Base-by-base conservation (phyloP, 2,888 invertebrate species). In the Yponomeuta evonymella region DNA sequence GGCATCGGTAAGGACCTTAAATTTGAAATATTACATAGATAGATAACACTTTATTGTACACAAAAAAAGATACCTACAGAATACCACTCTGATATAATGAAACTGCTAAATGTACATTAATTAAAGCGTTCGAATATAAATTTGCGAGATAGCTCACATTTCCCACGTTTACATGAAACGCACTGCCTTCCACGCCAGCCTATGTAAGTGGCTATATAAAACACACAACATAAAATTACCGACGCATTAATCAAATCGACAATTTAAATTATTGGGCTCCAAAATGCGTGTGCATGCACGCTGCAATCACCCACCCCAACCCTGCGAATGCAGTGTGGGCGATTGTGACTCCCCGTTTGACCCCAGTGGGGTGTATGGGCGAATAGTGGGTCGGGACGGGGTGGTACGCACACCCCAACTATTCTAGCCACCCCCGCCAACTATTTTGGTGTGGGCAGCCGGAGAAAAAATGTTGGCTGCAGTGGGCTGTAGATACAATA, bases 251-350 rank as follows among this genome's bases (percentile, higher is more conserved):
- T 89, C 88, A 87, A 83, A 87, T 89, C 86, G 83, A 84, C 88
- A 91, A 91, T 90, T 92, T 91, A 90, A 90, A 91, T 90, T 89
- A 91, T 91, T 87, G 88, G 83, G 83, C 86, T 58, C 82, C 81
- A 87, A 89, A 88, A 87, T 89, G 89, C 89, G 90, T 71, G 67
- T 89, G 88, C 90, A 90, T 87, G 89, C 88, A 89, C 82, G 89
- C 81, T 81, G 64, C 65, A 63, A 29, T 33, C 67, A 29, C 51
- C 62, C 48, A 12, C n/a, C 72, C 48, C 71, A 64, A 33, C 51
- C 65, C 51, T 15, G 51, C 15, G 51, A 15, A 5, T 58, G 51
- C 51, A 58, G 51, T 12, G 51, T 58, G 51, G 51, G 51, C 51
- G 51, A 12, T 15, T 6, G 15, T 4, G 12, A 15, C 70, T 43